phyloP scores from a whole-genome alignment of 2,113 vertebrate genomes.

The Chaenogobius annularis region DNA sequence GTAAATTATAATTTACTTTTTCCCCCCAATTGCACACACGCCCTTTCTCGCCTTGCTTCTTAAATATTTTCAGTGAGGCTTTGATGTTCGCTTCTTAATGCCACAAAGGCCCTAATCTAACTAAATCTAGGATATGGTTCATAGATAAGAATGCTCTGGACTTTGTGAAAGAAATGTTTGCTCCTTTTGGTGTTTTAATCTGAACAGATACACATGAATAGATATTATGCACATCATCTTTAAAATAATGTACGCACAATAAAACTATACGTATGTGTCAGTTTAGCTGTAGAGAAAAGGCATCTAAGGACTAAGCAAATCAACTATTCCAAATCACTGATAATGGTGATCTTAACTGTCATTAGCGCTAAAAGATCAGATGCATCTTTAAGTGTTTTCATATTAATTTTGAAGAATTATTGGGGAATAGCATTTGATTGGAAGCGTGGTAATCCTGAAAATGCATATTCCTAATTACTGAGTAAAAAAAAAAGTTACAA shows the following conservation, averaged over 20 bases:
- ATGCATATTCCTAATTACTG: too few species aligned
- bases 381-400: not conserved
- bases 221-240: slow-evolving; percentile 11
- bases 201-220: slow-evolving; percentile 6
- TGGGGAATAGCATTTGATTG: too few species aligned
- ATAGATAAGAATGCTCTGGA: slow-evolving; percentile 40
- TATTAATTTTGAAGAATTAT: not conserved
- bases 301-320: not conserved
- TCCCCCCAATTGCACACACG: slow-evolving; percentile 2
- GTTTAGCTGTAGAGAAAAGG: not conserved
- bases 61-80: slow-evolving; percentile 31
- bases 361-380: not conserved
- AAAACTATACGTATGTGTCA: not conserved
- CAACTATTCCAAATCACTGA: not conserved
- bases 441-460: too few species aligned
- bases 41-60: slow-evolving; percentile 11
- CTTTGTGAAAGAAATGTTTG: slow-evolving; percentile 20
- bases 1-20: slow-evolving; percentile 29
- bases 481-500: too few species aligned
- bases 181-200: not conserved
- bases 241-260: not conserved
- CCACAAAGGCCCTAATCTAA: slow-evolving; percentile 24
- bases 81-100: slow-evolving; percentile 40
- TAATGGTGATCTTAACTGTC: not conserved
- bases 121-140: slow-evolving; percentile 40